phyloP scores from a whole-genome alignment of 2,888 invertebrate species.

The Melieria picta region DNA sequence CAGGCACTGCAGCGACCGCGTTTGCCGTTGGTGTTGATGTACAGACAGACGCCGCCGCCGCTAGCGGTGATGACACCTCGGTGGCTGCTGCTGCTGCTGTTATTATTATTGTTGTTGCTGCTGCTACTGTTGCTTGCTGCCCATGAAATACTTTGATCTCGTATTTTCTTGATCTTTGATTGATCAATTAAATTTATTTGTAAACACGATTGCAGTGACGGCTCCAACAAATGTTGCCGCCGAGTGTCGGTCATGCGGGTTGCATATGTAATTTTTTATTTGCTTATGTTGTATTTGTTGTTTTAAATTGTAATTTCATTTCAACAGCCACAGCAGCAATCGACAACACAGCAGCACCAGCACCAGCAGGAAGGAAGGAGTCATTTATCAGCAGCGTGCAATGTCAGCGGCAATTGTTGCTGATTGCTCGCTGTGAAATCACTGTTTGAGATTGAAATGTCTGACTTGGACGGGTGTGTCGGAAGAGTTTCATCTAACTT shows the following conservation, averaged over 20 bases:
- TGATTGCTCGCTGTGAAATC: too few relatives aligned
- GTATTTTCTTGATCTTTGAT: conserved; percentile 59
- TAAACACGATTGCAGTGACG: conserved; percentile 54
- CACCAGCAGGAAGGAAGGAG: too few relatives aligned
- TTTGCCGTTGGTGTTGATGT: not conserved
- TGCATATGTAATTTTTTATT: conserved; percentile 14
- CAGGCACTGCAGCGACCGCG: conserved; percentile 21
- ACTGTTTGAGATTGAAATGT: too few relatives aligned
- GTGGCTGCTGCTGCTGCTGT: not conserved
- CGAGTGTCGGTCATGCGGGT: conserved; percentile 14
- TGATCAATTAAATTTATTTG: conserved; percentile 65
- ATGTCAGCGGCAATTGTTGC: too few relatives aligned
- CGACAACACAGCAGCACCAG: conserved; percentile 17
- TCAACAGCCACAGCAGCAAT: too few relatives aligned
- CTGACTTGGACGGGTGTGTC: too few relatives aligned
- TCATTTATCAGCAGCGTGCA: too few relatives aligned
- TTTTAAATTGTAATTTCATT: not conserved
- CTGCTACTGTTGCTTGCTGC: not conserved
- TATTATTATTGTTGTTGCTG: not conserved
- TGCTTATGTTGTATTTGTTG: conserved; percentile 12
- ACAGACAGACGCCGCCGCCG: not conserved
- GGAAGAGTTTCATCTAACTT: too few relatives aligned
- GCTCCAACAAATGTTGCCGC: conserved; percentile 40
- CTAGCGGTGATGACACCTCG: not conserved
- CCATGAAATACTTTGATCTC: conserved; percentile 44